These are phyloP conservation scores for Zosterops borbonicus DNA, from an alignment of 2,113 vertebrate genomes.

Conservation along the genomic window DNA sequence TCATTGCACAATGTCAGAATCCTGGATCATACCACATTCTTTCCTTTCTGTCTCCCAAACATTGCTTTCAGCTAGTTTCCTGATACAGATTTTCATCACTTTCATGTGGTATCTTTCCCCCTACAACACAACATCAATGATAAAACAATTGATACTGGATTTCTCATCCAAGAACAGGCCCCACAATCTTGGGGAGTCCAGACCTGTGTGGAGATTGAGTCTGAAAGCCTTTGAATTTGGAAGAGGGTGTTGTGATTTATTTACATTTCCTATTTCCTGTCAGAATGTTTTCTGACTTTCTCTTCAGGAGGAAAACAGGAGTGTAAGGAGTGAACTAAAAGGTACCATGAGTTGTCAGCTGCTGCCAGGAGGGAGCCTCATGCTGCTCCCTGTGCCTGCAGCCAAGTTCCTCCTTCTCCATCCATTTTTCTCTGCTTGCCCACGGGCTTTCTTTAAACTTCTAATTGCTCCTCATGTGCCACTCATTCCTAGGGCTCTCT, in stretches of 20 bases:
- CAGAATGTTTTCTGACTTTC: conserved; percentile 19
- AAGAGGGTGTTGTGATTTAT: neutral
- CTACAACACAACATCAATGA: neutral
- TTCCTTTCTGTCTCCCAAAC: neutral
- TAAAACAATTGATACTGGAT: neutral
- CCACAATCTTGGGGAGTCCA: neutral
- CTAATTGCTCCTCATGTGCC: neutral
- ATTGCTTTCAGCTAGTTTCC: neutral
- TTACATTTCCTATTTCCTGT: conserved; percentile 57
- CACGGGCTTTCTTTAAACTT: neutral
- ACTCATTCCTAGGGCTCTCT: neutral
- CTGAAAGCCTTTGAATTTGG: neutral
- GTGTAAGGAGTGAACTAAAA: neutral
- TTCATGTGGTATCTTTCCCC: neutral
- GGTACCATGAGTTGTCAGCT: neutral
- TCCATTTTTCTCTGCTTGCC: neutral
- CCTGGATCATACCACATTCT: neutral
- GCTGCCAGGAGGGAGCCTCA: neutral
- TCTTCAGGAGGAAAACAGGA: neutral
- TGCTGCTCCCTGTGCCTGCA: neutral
- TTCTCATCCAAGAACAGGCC: neutral
- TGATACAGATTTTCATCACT: neutral
- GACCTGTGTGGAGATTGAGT: neutral
- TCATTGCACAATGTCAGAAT: neutral
- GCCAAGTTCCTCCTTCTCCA: rapidly evolving